Evolutionary conservation across 2,113 vertebrate genomes (phyloP).

Genomic region (Myrmecobius fasciatus): DNA sequence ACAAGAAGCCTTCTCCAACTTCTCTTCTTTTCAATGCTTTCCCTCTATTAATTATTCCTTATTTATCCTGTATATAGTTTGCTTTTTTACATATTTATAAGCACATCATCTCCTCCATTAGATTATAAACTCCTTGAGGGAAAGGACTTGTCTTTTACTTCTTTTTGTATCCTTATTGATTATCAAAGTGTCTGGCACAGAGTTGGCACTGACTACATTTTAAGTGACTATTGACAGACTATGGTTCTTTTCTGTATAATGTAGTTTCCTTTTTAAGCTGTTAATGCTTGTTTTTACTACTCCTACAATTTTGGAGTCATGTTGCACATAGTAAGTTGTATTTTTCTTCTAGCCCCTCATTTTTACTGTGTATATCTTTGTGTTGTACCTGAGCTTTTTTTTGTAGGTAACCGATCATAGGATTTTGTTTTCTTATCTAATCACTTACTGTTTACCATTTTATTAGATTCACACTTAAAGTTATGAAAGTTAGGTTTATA

Average conservation of each 20-base stretch:
- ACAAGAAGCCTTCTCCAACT: not conserved
- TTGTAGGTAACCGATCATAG: not conserved
- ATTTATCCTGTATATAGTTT: not conserved
- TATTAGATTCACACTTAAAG: not conserved
- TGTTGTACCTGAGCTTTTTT: not conserved
- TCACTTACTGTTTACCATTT: not conserved
- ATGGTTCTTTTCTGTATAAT: not conserved
- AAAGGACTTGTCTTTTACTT: not conserved
- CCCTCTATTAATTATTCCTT: not conserved
- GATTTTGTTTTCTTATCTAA: not conserved
- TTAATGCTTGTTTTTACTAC: not conserved
- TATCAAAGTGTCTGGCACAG: not conserved
- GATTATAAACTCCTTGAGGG: not conserved
- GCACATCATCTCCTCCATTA: not conserved
- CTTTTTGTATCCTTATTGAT: not conserved
- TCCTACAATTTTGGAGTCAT: not conserved
- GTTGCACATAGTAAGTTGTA: not conserved
- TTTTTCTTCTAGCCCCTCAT: not conserved
- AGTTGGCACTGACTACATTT: not conserved
- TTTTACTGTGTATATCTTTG: not conserved
- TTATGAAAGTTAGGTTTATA: not conserved
- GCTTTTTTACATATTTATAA: not conserved
- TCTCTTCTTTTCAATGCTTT: not conserved
- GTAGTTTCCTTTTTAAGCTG: not conserved
- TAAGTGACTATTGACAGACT: not conserved